These are phyloP conservation scores for Diacarnus erythraeanus DNA, from an alignment of 37 sponge, comb jelly and placozoan species.

Conservation along the genomic window DNA sequence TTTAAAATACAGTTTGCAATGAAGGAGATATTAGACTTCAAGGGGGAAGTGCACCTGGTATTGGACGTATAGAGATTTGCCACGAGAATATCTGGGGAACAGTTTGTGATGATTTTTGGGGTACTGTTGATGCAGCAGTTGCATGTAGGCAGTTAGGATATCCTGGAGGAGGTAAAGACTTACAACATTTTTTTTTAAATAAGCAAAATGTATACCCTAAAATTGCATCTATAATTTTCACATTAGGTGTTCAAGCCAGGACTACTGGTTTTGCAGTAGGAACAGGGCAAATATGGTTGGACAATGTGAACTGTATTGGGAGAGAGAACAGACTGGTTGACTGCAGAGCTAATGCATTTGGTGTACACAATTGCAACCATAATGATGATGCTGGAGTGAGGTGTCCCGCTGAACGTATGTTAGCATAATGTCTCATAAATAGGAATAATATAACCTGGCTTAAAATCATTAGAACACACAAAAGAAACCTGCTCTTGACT, in stretches of 20 bases:
- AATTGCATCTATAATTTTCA: background rate
- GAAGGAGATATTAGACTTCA: conserved; percentile 23
- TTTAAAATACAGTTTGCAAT: background rate
- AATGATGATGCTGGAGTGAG: conserved; percentile 40
- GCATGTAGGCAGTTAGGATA: conserved; percentile 40
- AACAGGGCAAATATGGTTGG: conserved; percentile 11
- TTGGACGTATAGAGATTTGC: conserved; percentile 28
- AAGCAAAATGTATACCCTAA: background rate
- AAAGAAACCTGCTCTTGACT: too few species aligned
- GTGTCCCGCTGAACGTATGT: conserved; percentile 3
- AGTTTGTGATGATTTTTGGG: conserved; percentile 23
- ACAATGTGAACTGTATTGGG: conserved; percentile 31
- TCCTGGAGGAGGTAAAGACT: background rate
- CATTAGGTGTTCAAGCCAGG: background rate
- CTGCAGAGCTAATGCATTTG: background rate
- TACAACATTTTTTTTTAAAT: background rate
- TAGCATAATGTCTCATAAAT: too few species aligned
- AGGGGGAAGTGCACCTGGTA: background rate
- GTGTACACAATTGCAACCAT: conserved; percentile 24
- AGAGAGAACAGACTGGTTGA: background rate
- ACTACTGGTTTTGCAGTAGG: background rate
- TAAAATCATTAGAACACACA: too few species aligned
- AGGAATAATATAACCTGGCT: too few species aligned
- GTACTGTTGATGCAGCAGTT: background rate
- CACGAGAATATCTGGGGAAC: conserved; percentile 3